phyloP scores from a whole-genome alignment of 2,888 invertebrate genomes.

The Brachycybe producta region DNA sequence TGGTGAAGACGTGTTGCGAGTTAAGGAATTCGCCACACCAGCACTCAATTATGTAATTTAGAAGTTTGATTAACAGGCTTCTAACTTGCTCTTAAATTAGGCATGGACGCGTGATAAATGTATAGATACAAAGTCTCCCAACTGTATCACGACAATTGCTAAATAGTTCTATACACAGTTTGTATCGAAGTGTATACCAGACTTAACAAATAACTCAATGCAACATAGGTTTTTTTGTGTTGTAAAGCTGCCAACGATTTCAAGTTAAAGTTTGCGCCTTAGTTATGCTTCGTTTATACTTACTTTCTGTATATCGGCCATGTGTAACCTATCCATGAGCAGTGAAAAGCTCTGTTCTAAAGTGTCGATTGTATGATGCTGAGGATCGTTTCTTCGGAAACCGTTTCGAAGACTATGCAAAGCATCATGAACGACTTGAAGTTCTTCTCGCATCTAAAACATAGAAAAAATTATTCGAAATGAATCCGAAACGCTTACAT shows the following conservation, averaged over 20 bases:
- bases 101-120: too few species aligned
- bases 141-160: too few species aligned
- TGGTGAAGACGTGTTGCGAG: too few species aligned
- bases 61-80: too few species aligned
- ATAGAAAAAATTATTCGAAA: background rate
- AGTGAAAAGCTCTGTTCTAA: conserved; percentile 35
- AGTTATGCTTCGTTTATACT: background rate
- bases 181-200: background rate
- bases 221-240: too few species aligned
- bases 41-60: too few species aligned
- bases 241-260: background rate
- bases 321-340: conserved; percentile 32
- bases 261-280: background rate
- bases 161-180: too few species aligned
- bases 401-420: conserved; percentile 31
- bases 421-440: conserved; percentile 33
- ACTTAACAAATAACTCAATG: too few species aligned
- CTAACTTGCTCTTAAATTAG: too few species aligned
- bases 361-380: conserved; percentile 34
- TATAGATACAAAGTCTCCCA: too few species aligned
- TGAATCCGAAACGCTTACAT: background rate
- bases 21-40: too few species aligned
- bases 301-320: conserved; percentile 20
- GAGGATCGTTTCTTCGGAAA: conserved; percentile 32
- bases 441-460: conserved; percentile 28